phyloP scores from a whole-genome alignment of 2,797 vertebrate species.

The Parambassis ranga region DNA sequence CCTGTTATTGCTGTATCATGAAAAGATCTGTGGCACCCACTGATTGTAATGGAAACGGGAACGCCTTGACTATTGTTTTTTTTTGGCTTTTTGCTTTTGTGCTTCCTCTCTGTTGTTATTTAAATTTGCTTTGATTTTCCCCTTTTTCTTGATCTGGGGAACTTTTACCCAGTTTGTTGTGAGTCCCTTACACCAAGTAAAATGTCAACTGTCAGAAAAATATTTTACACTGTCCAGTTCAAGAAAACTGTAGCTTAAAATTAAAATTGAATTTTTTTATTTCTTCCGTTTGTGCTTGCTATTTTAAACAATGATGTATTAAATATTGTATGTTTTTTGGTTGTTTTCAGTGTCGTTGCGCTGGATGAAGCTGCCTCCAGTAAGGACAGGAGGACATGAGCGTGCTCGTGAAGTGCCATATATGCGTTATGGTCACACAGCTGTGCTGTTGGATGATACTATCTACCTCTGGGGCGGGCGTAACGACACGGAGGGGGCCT shows the following conservation, averaged over 20 bases:
- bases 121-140: background rate
- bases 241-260: no score
- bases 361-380: conserved; percentile 95
- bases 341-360: conserved; percentile 89
- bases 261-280: no score
- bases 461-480: conserved; percentile 98
- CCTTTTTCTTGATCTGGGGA: no score
- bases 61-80: conserved; percentile 36
- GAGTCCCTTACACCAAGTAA: no score
- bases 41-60: conserved; percentile 49
- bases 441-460: conserved; percentile 93
- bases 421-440: conserved; percentile 98
- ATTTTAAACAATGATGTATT: no score
- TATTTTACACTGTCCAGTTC: no score
- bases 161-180: no score
- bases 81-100: conserved; percentile 30
- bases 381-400: conserved; percentile 84
- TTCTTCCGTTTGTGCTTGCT: no score
- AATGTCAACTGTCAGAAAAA: no score
- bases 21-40: conserved; percentile 18
- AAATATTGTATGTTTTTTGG: background rate
- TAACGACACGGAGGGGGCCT: conserved; percentile 97
- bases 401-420: conserved; percentile 92
- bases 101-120: background rate
- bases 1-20: conserved; percentile 13